phyloP scores from a whole-genome alignment of 2,797 vertebrate genomes.

The Avahi laniger region DNA sequence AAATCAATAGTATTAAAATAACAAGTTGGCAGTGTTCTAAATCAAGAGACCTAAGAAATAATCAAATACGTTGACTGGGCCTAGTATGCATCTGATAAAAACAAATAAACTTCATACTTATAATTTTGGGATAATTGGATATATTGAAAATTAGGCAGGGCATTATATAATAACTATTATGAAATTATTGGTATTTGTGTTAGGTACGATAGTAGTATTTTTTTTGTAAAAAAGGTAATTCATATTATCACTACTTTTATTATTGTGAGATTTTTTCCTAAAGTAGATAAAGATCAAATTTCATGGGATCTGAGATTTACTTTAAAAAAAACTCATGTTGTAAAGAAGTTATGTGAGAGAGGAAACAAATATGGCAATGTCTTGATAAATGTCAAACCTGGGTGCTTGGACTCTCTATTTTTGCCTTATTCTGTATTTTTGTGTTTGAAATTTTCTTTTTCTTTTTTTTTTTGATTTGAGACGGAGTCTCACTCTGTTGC shows the following conservation, averaged over 20 bases:
- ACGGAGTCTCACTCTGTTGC: too few relatives aligned
- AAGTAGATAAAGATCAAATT: background rate
- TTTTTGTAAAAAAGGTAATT: background rate
- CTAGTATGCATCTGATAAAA: background rate
- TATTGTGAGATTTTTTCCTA: background rate
- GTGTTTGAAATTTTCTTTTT: background rate
- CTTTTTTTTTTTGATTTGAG: background rate
- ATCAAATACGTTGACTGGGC: background rate
- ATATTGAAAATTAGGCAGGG: background rate
- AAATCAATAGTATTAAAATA: background rate
- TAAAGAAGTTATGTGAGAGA: background rate
- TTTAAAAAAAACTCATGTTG: background rate
- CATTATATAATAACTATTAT: background rate
- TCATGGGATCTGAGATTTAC: background rate
- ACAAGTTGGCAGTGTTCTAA: background rate
- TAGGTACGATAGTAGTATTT: background rate
- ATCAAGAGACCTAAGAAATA: background rate
- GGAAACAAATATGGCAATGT: background rate
- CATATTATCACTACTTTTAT: background rate
- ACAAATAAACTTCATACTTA: background rate
- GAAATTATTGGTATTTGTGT: background rate
- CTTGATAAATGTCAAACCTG: background rate
- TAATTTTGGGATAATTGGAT: background rate
- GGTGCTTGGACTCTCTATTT: background rate
- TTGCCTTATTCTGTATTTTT: background rate